Evolutionary conservation across 2,113 vertebrate genomes (phyloP), one percentile per base, ranked within the genome.

Genomic region (Barbus barbus): DNA sequence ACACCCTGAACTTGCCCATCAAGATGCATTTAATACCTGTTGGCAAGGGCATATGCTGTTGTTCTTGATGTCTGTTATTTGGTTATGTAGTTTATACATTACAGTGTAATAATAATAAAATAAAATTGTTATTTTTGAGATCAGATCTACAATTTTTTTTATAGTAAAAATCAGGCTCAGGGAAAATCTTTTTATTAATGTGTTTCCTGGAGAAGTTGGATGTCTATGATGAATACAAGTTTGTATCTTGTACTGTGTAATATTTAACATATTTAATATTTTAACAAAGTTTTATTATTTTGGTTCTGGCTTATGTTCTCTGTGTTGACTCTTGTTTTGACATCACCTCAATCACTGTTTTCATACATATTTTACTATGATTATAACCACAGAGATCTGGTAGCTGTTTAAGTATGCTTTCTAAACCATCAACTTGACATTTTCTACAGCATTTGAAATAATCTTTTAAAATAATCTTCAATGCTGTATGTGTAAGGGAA

Each of bases 401-500:
- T 36, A 61, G 56, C 33, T 41, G 56, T 41, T 61, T 44, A 61
- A 26, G 53, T n/a, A 41, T 41, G 76, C 56, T 61, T 78, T 60
- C 2, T 14, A 77, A 58, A 41, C 53, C 33, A 26, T 78, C n/a
- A 61, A 26, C 36, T 61, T 61, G 33, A 61, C 56, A 61, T 78
- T 26, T 61, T 24, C 9, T 26, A 41, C 56, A 41, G 33, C 3
- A 41, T 41, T 18, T 78, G 0, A 41, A 78, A 60, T 61, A 31
- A 78, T 78, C 22, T 78, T 41, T 26, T 38, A 2, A 38, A 78
- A 58, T 78, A 28, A 58, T 77, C 51, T 77, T 20, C 46, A 53
- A 9, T 76, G 51, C 48, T 78, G 12, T 13, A 46, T n/a, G n/a
- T n/a, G n/a, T n/a, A n/a, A n/a, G n/a, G n/a, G n/a, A n/a, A n/a